phyloP scores from a whole-genome alignment of 2,888 invertebrate genomes.

The Amblyjoppa fuscipennis region DNA sequence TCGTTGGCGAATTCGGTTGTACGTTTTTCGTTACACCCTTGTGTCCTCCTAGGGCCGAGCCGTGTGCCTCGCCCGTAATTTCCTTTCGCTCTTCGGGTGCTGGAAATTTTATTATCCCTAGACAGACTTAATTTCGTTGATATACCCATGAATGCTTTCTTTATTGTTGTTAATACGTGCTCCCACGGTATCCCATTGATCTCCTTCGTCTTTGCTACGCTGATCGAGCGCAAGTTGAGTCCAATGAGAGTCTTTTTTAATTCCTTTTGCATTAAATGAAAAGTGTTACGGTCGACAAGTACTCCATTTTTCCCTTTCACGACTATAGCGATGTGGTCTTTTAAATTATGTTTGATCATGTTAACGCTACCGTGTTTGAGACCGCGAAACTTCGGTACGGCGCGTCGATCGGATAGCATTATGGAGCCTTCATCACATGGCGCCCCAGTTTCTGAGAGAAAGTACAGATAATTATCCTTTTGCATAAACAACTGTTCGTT shows the following conservation, averaged over 20 bases:
- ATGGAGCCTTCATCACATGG: neutral
- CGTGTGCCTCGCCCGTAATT: too few species aligned
- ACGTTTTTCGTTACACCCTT: too few species aligned
- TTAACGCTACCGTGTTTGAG: too few species aligned
- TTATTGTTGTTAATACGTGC: too few species aligned
- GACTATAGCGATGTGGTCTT: constrained; percentile 1
- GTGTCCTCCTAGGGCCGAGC: too few species aligned
- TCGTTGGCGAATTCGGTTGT: too few species aligned
- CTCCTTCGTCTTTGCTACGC: neutral
- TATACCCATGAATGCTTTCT: too few species aligned
- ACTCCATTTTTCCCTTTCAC: neutral
- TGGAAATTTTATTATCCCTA: too few species aligned
- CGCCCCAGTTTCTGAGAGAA: neutral
- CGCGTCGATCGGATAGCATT: neutral
- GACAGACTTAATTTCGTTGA: too few species aligned
- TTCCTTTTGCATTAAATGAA: neutral
- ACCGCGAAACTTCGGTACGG: neutral
- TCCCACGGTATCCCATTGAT: neutral
- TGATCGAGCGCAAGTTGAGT: neutral
- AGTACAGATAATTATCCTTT: constrained; percentile 19
- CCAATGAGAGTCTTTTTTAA: neutral
- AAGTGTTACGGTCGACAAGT: neutral
- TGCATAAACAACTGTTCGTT: constrained; percentile 10
- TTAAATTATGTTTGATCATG: neutral
- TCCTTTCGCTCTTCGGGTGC: too few species aligned